phyloP scores from a whole-genome alignment of 2,797 vertebrate species.

The Fringilla coelebs region DNA sequence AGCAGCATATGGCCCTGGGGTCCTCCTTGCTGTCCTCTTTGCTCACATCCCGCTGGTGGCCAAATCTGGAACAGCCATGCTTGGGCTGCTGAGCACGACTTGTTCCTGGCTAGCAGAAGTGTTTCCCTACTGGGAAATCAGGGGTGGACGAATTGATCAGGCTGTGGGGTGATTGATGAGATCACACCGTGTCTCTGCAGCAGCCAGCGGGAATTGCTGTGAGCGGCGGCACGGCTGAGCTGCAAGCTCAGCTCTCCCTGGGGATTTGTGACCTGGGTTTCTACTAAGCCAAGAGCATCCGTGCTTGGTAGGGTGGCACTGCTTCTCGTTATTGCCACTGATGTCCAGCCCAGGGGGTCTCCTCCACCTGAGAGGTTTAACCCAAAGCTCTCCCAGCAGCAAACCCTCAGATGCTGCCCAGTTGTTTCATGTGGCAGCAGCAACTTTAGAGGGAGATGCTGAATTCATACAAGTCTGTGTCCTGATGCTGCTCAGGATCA shows the following conservation, averaged over 20 bases:
- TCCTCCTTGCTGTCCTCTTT: neutral
- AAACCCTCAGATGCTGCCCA: neutral
- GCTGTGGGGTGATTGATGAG: neutral
- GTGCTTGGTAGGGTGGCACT: neutral
- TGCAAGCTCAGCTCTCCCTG: neutral
- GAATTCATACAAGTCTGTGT: neutral
- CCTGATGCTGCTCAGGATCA: neutral
- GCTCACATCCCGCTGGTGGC: neutral
- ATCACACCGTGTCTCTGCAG: neutral
- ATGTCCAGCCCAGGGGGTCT: neutral
- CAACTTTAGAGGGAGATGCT: neutral
- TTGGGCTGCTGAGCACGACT: neutral
- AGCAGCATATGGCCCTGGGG: neutral
- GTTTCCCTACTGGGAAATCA: neutral
- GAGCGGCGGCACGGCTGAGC: fast-evolving
- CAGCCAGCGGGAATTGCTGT: neutral
- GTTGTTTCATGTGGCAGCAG: neutral
- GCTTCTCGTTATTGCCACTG: neutral
- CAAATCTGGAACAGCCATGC: neutral
- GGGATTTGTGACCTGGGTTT: neutral
- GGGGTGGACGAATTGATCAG: neutral
- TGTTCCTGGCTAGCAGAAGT: neutral
- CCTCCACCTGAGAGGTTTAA: neutral
- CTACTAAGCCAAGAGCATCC: neutral
- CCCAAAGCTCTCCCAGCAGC: neutral